phyloP scores from a whole-genome alignment of 1,140 invertebrate genomes.

The Ips nitidus region DNA sequence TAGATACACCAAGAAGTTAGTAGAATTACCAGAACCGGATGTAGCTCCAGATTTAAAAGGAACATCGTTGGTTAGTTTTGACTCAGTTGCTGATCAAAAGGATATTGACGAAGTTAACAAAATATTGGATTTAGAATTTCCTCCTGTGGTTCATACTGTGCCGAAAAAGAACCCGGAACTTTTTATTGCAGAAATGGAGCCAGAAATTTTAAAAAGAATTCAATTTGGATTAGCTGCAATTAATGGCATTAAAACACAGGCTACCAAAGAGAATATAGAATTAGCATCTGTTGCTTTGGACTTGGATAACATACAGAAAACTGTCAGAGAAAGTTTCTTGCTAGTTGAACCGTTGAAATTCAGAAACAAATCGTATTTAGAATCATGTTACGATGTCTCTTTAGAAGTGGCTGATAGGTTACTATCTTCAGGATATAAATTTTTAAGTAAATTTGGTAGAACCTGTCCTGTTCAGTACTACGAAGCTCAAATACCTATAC shows the following conservation, averaged over 20 bases:
- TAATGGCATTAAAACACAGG: slow-evolving; percentile 52
- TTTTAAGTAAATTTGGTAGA: slow-evolving; percentile 60
- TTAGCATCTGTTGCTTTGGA: slow-evolving; percentile 52
- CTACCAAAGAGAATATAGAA: slow-evolving; percentile 53
- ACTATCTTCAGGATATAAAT: slow-evolving; percentile 57
- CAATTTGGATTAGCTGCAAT: slow-evolving; percentile 48
- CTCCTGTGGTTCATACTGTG: slow-evolving; percentile 53
- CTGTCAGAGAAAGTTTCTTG: slow-evolving; percentile 48
- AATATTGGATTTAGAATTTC: slow-evolving; percentile 45
- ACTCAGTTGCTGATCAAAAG: slow-evolving; percentile 47
- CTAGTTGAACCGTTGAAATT: slow-evolving; percentile 51
- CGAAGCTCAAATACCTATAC: slow-evolving; percentile 53
- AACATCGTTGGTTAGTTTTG: slow-evolving; percentile 41
- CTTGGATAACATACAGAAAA: slow-evolving; percentile 45
- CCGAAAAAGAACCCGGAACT: slow-evolving; percentile 56
- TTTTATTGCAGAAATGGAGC: slow-evolving; percentile 51
- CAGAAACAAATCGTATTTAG: slow-evolving; percentile 56
- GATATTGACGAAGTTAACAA: slow-evolving; percentile 42
- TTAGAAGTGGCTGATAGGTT: slow-evolving; percentile 57
- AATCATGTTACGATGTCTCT: slow-evolving; percentile 57
- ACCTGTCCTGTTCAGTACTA: slow-evolving; percentile 61
- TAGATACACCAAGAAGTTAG: slow-evolving; percentile 39
- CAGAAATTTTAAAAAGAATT: slow-evolving; percentile 53
- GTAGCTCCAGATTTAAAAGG: slow-evolving; percentile 8
- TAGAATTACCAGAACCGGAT: slow-evolving; percentile 25